A percentile compares a stretch with the other conserved stretches of the same genome.
These are phyloP conservation scores for Berghia stephanieae DNA, from an alignment of 1,140 invertebrate species.

Conservation along the genomic window DNA sequence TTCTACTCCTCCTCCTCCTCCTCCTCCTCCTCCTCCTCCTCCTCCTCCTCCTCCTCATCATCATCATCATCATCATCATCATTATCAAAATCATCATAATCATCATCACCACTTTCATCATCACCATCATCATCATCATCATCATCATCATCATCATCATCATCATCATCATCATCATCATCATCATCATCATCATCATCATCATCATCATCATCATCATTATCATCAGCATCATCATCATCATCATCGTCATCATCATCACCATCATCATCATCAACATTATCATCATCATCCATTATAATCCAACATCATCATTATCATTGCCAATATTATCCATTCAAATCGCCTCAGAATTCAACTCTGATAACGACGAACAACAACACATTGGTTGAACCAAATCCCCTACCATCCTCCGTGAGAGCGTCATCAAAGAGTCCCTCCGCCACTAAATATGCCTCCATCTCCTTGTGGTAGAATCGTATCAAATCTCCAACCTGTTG, in stretches of 20 bases:
- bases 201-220: not conserved
- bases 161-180: not conserved
- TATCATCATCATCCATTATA: not conserved
- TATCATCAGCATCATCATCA: constrained; percentile 2
- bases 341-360: too few relatives aligned
- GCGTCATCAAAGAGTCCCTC: constrained; percentile 66
- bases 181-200: not conserved
- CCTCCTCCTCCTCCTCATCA: too few relatives aligned
- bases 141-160: constrained; percentile 5
- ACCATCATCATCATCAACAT: not conserved
- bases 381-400: not conserved
- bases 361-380: not conserved
- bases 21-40: not conserved
- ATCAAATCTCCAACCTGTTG: constrained; percentile 64
- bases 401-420: constrained; percentile 65
- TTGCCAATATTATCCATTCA: too few relatives aligned
- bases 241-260: not conserved
- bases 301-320: not conserved
- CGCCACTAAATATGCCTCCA: constrained; percentile 66
- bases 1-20: too few relatives aligned
- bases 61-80: too few relatives aligned
- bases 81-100: too few relatives aligned
- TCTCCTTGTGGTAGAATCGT: constrained; percentile 66
- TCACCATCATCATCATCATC: constrained; percentile 5
- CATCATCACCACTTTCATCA: too few relatives aligned